phyloP scores from a whole-genome alignment of 2,797 vertebrate genomes.

The Arrhamphus sclerolepis region DNA sequence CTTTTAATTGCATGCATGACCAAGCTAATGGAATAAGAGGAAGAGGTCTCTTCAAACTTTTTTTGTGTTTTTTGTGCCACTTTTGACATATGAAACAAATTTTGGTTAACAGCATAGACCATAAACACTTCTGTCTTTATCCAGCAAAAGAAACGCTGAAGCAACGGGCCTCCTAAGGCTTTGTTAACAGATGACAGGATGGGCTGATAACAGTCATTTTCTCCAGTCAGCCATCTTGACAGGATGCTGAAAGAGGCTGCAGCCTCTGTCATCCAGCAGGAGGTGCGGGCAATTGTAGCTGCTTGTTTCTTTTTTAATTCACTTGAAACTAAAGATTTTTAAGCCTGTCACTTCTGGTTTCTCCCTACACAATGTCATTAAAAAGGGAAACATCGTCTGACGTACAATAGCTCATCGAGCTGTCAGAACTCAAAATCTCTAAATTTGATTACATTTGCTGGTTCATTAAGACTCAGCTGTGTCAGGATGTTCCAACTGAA shows the following conservation, averaged over 20 bases:
- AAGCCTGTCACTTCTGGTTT: slow-evolving; percentile 40
- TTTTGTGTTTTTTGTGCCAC: slow-evolving; percentile 23
- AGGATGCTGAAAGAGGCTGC: slow-evolving; percentile 67
- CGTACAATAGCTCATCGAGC: slow-evolving; percentile 6
- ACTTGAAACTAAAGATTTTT: slow-evolving; percentile 53
- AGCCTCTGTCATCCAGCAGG: slow-evolving; percentile 60
- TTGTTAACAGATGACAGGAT: slow-evolving; percentile 69
- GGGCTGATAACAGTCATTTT: slow-evolving; percentile 75
- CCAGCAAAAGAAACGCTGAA: slow-evolving; percentile 50
- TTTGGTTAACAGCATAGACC: slow-evolving; percentile 20
- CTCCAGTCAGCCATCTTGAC: slow-evolving; percentile 77
- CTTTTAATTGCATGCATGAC: slow-evolving; percentile 61
- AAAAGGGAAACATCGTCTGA: slow-evolving; percentile 23
- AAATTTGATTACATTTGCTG: slow-evolving; percentile 14
- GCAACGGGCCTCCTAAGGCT: slow-evolving; percentile 54
- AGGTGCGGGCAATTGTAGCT: slow-evolving; percentile 59
- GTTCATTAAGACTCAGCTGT: slow-evolving; percentile 13
- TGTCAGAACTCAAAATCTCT: slow-evolving; percentile 26
- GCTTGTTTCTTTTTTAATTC: slow-evolving; percentile 51
- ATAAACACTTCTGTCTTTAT: slow-evolving; percentile 51
- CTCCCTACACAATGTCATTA: slow-evolving; percentile 27
- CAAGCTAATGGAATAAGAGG: slow-evolving; percentile 41
- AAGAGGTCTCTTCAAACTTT: slow-evolving; percentile 21
- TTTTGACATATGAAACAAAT: slow-evolving; percentile 21
- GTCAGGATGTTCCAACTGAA: neutral